Percentiles rank a stretch among this genome's conserved stretches.
Evolutionary conservation across 2,888 invertebrate species (phyloP).

Genomic region (Molanna angustata): DNA sequence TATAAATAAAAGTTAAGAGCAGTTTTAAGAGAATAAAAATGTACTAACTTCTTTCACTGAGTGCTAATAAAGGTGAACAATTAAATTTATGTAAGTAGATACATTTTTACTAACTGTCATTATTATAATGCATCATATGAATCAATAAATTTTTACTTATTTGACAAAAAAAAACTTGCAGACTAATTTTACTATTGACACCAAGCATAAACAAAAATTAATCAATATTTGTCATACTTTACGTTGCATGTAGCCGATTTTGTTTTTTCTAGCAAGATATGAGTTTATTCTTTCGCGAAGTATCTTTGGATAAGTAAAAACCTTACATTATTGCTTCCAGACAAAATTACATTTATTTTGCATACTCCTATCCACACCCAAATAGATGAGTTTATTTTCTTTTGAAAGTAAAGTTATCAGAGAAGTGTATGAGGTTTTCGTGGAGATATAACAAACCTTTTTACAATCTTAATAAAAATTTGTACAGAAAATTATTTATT

Average conservation of each 20-base stretch:
- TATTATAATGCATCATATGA: too few relatives aligned
- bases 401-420: conserved; percentile 33
- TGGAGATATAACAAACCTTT: not conserved
- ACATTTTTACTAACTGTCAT: too few relatives aligned
- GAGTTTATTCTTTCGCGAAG: conserved; percentile 31
- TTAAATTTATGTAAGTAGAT: too few relatives aligned
- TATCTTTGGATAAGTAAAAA: conserved; percentile 30
- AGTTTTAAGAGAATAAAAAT: too few relatives aligned
- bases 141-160: too few relatives aligned
- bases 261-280: conserved; percentile 20
- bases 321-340: conserved; percentile 34
- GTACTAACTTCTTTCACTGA: too few relatives aligned
- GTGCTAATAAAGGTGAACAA: too few relatives aligned
- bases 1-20: too few relatives aligned
- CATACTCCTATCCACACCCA: conserved; percentile 33
- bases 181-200: too few relatives aligned
- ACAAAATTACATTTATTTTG: conserved; percentile 34
- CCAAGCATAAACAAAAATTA: too few relatives aligned
- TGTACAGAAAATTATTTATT: too few relatives aligned
- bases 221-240: not conserved
- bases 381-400: conserved; percentile 32
- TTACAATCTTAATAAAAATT: not conserved
- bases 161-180: too few relatives aligned
- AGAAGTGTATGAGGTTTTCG: conserved; percentile 19
- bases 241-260: not conserved